phyloP scores from a whole-genome alignment of 2,888 invertebrate species.

The Salticus scenicus region DNA sequence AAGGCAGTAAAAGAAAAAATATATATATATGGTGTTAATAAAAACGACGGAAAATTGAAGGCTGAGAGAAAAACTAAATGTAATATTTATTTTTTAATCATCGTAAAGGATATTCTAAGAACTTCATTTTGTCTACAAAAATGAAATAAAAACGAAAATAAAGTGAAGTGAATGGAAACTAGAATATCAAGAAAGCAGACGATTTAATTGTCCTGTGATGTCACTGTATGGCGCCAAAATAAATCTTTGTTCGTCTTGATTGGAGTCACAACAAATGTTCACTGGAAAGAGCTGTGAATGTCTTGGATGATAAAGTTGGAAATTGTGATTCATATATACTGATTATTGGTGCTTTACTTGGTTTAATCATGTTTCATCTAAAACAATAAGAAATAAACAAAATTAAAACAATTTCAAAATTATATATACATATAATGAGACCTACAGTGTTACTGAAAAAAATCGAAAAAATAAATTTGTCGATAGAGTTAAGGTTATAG shows the following conservation, averaged over 20 bases:
- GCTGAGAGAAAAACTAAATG: background rate
- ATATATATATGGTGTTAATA: conserved; percentile 55
- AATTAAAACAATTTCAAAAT: too few species aligned
- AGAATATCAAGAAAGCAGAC: conserved; percentile 38
- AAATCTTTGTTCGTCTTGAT: conserved; percentile 62
- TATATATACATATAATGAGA: too few species aligned
- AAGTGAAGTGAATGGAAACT: conserved; percentile 46
- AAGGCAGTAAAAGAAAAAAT: too few species aligned
- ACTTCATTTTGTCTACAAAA: conserved; percentile 27
- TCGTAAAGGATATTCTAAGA: conserved; percentile 26
- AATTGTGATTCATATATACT: background rate
- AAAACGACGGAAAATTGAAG: background rate
- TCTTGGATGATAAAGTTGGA: background rate
- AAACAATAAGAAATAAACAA: too few species aligned
- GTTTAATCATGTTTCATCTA: too few species aligned
- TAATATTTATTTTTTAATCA: conserved; percentile 32
- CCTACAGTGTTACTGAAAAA: too few species aligned
- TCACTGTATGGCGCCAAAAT: conserved; percentile 63
- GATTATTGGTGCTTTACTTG: too few species aligned
- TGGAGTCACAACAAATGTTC: conserved; percentile 62
- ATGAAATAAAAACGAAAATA: conserved; percentile 1
- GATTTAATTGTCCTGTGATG: conserved; percentile 57
- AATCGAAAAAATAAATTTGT: too few species aligned
- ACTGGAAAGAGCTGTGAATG: background rate
- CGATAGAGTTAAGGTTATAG: too few species aligned